These are phyloP conservation scores for Semicossyphus pulcher DNA, from an alignment of 2,113 vertebrate species.

Conservation along the genomic window DNA sequence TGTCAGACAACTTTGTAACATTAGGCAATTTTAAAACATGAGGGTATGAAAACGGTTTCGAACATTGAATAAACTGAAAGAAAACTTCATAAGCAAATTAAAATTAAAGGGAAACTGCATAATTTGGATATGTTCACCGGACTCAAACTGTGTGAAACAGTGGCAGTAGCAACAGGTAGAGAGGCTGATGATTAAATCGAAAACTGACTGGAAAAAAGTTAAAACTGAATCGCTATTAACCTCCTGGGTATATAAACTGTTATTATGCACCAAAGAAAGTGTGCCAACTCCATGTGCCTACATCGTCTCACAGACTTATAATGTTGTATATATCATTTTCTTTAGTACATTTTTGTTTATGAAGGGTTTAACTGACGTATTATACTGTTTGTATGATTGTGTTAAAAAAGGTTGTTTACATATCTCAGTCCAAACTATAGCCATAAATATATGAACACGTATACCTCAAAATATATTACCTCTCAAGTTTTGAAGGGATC, in stretches of 20 bases:
- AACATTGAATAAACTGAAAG: not conserved
- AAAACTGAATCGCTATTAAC: not conserved
- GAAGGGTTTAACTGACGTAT: constrained; percentile 34
- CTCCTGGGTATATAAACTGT: not conserved
- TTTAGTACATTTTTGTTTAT: constrained; percentile 44
- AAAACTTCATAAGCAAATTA: not conserved
- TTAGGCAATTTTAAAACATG: too few species aligned
- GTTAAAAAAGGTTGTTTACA: constrained; percentile 63
- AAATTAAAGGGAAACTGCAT: not conserved
- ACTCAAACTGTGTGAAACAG: not conserved
- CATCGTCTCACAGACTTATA: constrained; percentile 8
- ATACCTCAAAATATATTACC: constrained; percentile 79
- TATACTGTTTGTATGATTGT: constrained; percentile 30
- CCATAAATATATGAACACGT: constrained; percentile 60
- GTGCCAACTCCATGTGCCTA: constrained; percentile 41
- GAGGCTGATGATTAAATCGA: not conserved
- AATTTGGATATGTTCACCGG: not conserved
- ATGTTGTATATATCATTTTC: constrained; percentile 47
- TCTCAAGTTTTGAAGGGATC: constrained; percentile 66
- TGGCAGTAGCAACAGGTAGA: not conserved
- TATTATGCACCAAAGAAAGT: constrained; percentile 56
- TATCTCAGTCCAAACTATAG: constrained; percentile 54
- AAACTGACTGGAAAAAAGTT: not conserved
- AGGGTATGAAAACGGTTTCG: not conserved
- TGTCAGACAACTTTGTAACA: too few species aligned